Base-by-base conservation (phyloP, 2,888 invertebrate genomes). In the Drosophila monieri region DNA sequence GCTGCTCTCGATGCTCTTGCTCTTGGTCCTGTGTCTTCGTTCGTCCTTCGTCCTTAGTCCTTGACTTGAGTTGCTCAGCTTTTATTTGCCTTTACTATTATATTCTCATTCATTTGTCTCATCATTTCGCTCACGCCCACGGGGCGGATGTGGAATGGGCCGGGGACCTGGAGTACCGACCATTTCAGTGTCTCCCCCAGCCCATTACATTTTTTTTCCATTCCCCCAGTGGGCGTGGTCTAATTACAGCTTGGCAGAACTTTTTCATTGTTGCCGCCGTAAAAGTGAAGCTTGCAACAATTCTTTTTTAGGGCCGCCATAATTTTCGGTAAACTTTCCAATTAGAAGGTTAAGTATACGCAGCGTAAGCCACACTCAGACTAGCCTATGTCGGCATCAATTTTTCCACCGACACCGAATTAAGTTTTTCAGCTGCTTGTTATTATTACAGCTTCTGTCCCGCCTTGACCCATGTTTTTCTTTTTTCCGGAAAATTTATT, bases 11-110 rank as follows among this genome's bases (percentile, higher is more conserved):
- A 14, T 46, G 35, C 39, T 18, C 18, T 18, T 21, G n/a, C n/a
- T 12, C 37, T n/a, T 12, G 25, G 46, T 44, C 48, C 48, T 30
- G n/a, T 32, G 48, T 32, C 25, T 12, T 25, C 21, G 23, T 23
- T 6, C 23, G 21, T 18, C 52, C 10, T 35, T 37, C 12, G 54
- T 15, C 35, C 47, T 62, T 62, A 64, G 61, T 37, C 51, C 51
- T 71, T 48, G 74, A 76, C 58, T 81, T 56, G 53, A 56, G 55
- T 64, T 67, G 61, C 59, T 56, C 61, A 55, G 61, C 68, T 69
- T 71, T 74, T 85, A 78, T 81, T 85, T 70, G 69, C 68, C 68
- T 75, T 68, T 49, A 73, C 77, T 77, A 83, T 85, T 78, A 74
- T 74, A 54, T 65, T 55, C 65, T 62, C 56, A 68, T 81, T 72